A percentile compares a stretch with the other conserved stretches of the same genome.
phyloP scores from a whole-genome alignment of 2,888 invertebrate genomes.

The Agrochola macilenta region DNA sequence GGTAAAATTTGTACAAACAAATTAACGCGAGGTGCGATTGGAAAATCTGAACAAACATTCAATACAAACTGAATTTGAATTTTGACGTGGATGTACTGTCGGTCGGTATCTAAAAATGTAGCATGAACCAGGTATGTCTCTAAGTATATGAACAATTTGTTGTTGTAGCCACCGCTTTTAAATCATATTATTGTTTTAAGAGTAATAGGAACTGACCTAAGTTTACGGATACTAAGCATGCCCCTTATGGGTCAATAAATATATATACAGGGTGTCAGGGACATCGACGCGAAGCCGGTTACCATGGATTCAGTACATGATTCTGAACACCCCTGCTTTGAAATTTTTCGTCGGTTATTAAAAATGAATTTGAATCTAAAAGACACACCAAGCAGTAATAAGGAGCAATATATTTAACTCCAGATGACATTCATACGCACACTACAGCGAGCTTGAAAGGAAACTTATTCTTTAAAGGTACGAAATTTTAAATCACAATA shows the following conservation, averaged over 20 bases:
- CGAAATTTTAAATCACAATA: constrained; percentile 67
- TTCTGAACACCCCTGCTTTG: too few relatives aligned
- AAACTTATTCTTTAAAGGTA: constrained; percentile 57
- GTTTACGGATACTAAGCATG: background rate
- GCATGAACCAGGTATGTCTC: constrained; percentile 21
- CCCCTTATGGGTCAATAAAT: background rate
- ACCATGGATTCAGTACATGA: too few relatives aligned
- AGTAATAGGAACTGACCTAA: too few relatives aligned
- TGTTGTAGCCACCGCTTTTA: background rate
- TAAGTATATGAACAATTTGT: too few relatives aligned
- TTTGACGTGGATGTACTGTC: constrained; percentile 63
- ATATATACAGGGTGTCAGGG: too few relatives aligned
- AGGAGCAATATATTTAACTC: constrained; percentile 43
- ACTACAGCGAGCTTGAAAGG: constrained; percentile 24
- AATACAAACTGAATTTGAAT: constrained; percentile 80
- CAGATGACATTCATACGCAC: constrained; percentile 38
- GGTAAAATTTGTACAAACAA: constrained; percentile 85
- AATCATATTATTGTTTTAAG: background rate
- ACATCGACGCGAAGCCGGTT: too few relatives aligned
- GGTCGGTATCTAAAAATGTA: constrained; percentile 45
- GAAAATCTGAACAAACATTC: constrained; percentile 84
- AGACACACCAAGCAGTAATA: constrained; percentile 27
- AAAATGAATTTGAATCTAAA: too few relatives aligned
- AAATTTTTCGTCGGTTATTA: too few relatives aligned
- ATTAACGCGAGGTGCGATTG: constrained; percentile 85